A percentile compares a stretch with the other conserved stretches of the same genome.
phyloP scores from a whole-genome alignment of 2,113 vertebrate genomes.

The Nothoprocta perdicaria region DNA sequence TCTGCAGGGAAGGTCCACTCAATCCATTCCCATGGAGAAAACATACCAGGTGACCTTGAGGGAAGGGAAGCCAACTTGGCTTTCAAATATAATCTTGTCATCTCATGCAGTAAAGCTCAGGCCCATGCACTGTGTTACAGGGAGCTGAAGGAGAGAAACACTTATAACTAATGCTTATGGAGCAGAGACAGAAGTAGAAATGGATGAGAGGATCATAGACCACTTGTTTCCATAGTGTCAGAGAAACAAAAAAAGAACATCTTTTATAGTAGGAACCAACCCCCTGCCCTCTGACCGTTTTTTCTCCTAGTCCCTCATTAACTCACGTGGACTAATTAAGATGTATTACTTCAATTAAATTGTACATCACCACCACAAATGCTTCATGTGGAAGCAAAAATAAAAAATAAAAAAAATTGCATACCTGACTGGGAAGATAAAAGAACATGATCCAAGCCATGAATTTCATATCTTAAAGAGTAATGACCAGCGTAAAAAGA shows the following conservation, averaged over 20 bases:
- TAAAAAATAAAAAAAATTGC: background rate
- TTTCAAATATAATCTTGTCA: background rate
- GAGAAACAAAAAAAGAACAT: background rate
- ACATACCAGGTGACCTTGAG: background rate
- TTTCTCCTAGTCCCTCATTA: background rate
- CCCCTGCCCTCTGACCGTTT: background rate
- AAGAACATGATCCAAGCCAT: fast-evolving
- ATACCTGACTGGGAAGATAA: background rate
- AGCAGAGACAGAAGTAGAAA: background rate
- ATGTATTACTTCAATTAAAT: background rate
- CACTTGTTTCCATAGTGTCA: background rate
- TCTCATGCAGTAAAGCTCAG: background rate
- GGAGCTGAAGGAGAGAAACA: background rate
- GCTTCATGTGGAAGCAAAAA: background rate
- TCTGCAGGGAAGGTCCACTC: background rate
- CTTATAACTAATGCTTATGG: background rate
- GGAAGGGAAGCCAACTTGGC: background rate
- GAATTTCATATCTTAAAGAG: background rate
- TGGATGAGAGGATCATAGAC: fast-evolving
- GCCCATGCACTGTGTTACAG: background rate
- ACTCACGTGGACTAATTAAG: background rate
- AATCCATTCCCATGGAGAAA: background rate
- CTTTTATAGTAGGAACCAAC: background rate
- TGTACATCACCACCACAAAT: background rate
- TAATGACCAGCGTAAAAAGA: background rate